These are phyloP conservation scores for Papilio polyxenes DNA, from an alignment of 1,140 invertebrate species.

Conservation along the genomic window DNA sequence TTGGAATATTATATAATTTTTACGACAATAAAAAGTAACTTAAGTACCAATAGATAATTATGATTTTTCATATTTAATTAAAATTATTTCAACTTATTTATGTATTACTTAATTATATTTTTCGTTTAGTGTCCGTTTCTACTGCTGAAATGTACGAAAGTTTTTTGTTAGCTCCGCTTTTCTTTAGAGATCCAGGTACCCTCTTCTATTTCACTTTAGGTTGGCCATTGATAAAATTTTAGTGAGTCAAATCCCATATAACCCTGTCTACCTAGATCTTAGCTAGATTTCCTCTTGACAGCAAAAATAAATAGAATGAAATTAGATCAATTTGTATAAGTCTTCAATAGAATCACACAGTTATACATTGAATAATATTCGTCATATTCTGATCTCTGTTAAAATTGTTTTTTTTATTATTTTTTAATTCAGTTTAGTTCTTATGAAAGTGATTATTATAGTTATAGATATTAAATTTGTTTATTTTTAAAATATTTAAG, in stretches of 20 bases:
- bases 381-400: background rate
- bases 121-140: too few relatives aligned
- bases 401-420: background rate
- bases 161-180: too few relatives aligned
- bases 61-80: background rate
- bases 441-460: slow-evolving; percentile 15
- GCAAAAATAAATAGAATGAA: too few relatives aligned
- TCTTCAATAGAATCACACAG: background rate
- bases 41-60: background rate
- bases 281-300: too few relatives aligned
- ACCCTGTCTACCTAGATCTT: too few relatives aligned
- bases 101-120: too few relatives aligned
- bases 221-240: too few relatives aligned
- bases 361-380: background rate
- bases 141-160: too few relatives aligned
- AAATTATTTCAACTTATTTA: background rate
- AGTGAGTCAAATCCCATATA: too few relatives aligned
- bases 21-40: background rate
- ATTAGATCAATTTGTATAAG: background rate
- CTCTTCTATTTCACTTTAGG: too few relatives aligned
- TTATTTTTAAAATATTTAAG: background rate
- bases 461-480: background rate
- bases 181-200: too few relatives aligned
- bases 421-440: background rate
- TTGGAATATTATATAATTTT: background rate